phyloP scores from a whole-genome alignment of 2,113 vertebrate genomes.

The Brachirus orientalis region DNA sequence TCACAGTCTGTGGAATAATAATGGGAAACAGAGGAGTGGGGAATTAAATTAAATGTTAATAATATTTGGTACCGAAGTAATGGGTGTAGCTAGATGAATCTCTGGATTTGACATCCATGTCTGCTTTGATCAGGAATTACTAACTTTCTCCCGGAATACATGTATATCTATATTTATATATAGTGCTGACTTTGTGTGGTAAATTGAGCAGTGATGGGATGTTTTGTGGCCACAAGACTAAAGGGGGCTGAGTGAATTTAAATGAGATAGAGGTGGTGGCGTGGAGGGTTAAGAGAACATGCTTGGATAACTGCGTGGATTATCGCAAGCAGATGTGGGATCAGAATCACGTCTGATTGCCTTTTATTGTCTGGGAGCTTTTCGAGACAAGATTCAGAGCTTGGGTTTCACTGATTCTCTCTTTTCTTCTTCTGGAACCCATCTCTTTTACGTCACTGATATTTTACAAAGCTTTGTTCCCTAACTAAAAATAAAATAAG shows the following conservation, averaged over 20 bases:
- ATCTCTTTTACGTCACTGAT: background rate
- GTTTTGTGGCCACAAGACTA: constrained; percentile 9
- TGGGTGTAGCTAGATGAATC: too few species aligned
- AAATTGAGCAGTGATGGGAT: constrained; percentile 16
- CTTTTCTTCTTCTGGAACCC: background rate
- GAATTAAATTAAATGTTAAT: too few species aligned
- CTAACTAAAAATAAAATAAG: background rate
- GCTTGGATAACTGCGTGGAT: constrained; percentile 57
- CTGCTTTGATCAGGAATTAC: background rate
- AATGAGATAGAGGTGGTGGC: constrained; percentile 35
- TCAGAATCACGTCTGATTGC: constrained; percentile 65
- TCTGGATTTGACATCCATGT: background rate
- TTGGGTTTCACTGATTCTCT: constrained; percentile 12
- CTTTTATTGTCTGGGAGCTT: constrained; percentile 57
- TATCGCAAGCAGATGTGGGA: constrained; percentile 74
- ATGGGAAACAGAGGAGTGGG: too few species aligned
- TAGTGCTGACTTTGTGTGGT: background rate
- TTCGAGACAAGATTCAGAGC: constrained; percentile 43
- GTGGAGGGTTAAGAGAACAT: constrained; percentile 26
- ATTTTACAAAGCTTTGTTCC: background rate
- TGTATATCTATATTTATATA: background rate
- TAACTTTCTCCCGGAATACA: background rate
- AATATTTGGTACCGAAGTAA: too few species aligned
- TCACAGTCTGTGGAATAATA: too few species aligned
- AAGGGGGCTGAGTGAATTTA: constrained; percentile 16